Percentiles rank a stretch among this genome's conserved stretches.
Conservation (phyloP, 2,113 vertebrate genomes). For the Scartelaos histophorus region DNA sequence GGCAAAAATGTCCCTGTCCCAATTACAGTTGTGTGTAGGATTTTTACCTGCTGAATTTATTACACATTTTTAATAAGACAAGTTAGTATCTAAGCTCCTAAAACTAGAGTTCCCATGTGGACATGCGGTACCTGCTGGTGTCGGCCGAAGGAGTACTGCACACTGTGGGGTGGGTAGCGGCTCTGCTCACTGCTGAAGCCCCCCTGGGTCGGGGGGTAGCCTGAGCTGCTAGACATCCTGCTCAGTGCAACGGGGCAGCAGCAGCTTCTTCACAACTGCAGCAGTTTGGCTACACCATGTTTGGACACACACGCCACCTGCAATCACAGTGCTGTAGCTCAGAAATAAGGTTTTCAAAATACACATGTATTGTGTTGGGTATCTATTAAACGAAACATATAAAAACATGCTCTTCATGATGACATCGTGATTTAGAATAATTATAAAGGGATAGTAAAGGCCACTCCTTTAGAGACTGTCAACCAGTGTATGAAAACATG, state of each 20-base stretch:
- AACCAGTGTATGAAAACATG: not conserved
- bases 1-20: not conserved
- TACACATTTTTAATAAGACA: not conserved
- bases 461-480: not conserved
- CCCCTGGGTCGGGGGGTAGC: conserved; percentile 96
- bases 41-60: not conserved
- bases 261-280: conserved; percentile 79
- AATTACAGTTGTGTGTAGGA: not conserved
- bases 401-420: not conserved
- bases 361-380: too few species aligned
- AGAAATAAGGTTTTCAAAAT: not conserved
- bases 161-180: conserved; percentile 90
- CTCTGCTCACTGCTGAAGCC: conserved; percentile 94
- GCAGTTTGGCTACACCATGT: conserved; percentile 81
- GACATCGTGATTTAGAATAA: not conserved
- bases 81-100: not conserved
- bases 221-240: conserved; percentile 94
- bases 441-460: not conserved
- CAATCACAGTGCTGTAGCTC: conserved; percentile 29
- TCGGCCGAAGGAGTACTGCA: conserved; percentile 92
- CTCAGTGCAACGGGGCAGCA: conserved; percentile 72
- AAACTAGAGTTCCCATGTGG: not conserved
- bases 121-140: conserved; percentile 86
- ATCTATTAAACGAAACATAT: not conserved
- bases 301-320: conserved; percentile 83